These are phyloP conservation scores for Cyanoliseus patagonus DNA, from an alignment of 2,113 vertebrate species.

Conservation along the genomic window DNA sequence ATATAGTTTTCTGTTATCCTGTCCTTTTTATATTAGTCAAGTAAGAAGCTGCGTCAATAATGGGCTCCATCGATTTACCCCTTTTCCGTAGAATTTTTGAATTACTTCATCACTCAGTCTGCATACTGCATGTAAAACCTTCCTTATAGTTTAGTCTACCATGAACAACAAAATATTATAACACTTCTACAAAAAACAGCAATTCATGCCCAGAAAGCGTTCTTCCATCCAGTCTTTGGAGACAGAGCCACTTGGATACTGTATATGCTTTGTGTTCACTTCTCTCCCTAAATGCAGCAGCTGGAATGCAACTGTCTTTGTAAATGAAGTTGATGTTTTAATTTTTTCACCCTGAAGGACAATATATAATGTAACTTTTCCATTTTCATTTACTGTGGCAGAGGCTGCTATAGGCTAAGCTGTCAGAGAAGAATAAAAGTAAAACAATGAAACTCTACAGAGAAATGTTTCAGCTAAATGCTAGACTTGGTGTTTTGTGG, in stretches of 20 bases:
- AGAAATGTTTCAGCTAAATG: not conserved
- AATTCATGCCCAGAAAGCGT: not conserved
- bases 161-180: constrained; percentile 7
- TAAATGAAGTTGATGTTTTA: constrained; percentile 42
- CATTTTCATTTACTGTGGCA: constrained; percentile 20
- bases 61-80: not conserved
- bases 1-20: not conserved
- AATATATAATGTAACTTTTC: constrained; percentile 21
- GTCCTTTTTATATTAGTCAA: not conserved
- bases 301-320: constrained; percentile 4
- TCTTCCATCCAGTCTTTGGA: constrained; percentile 38
- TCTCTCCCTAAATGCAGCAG: not conserved
- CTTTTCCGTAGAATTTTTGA: not conserved
- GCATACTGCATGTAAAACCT: not conserved
- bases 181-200: not conserved
- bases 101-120: not conserved
- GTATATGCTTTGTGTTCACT: not conserved
- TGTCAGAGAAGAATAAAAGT: constrained; percentile 29
- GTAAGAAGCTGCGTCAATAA: not conserved
- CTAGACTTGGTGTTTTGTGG: not conserved
- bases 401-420: not conserved
- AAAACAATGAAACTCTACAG: constrained; percentile 4
- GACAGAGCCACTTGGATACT: constrained; percentile 25
- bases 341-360: constrained; percentile 40
- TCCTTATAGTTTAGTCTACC: not conserved